Percentiles rank a stretch among this genome's conserved stretches.
phyloP scores from a whole-genome alignment of 2,888 invertebrate genomes.

The Amphipyra tragopoginis region DNA sequence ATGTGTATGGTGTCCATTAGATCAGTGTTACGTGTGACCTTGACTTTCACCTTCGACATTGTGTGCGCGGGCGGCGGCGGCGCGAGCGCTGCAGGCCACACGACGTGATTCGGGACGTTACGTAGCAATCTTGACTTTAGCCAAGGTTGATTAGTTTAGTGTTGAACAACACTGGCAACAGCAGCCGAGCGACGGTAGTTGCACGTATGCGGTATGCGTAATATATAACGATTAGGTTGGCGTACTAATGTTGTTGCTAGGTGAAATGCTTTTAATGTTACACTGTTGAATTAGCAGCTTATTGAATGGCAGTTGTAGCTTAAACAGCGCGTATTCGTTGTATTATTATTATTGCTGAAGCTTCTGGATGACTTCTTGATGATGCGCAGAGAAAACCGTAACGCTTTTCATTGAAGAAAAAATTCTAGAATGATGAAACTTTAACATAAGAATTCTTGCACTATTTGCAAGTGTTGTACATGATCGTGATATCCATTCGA shows the following conservation, averaged over 20 bases:
- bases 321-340: not conserved
- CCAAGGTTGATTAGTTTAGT: conserved; percentile 51
- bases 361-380: too few species aligned
- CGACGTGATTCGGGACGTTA: conserved; percentile 69
- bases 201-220: conserved; percentile 18
- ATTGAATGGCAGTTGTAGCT: not conserved
- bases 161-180: conserved; percentile 35
- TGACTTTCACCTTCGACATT: conserved; percentile 81
- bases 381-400: too few species aligned
- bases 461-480: conserved; percentile 24
- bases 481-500: conserved; percentile 47
- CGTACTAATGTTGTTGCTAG: conserved; percentile 1
- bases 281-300: not conserved
- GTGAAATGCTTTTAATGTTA: not conserved
- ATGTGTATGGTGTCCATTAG: conserved; percentile 65
- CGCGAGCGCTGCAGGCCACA: conserved; percentile 36
- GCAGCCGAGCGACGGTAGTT: conserved; percentile 7
- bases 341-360: too few species aligned
- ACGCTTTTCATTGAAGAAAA: conserved; percentile 9
- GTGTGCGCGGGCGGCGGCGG: conserved; percentile 43
- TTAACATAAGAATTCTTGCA: conserved; percentile 27
- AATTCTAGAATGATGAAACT: conserved; percentile 39
- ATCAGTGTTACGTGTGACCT: conserved; percentile 68
- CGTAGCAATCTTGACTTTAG: conserved; percentile 70
- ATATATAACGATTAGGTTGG: not conserved